Conservation (phyloP, 2,113 vertebrate genomes). For the Parus major region DNA sequence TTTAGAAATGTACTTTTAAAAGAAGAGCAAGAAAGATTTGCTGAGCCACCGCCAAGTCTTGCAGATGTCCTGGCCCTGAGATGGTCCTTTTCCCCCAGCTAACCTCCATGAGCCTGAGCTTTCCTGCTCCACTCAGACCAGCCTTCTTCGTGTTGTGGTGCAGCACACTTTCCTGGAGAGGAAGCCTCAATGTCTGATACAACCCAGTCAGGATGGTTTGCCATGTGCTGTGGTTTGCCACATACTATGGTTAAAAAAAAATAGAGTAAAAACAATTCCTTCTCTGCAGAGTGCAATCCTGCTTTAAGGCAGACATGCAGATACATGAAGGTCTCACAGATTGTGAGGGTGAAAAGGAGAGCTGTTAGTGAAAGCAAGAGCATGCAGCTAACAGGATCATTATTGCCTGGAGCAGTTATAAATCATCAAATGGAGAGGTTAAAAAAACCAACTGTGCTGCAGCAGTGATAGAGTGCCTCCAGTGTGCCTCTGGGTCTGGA, state of each 20-base stretch:
- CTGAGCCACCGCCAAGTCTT: background rate
- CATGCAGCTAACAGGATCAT: background rate
- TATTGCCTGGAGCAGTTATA: background rate
- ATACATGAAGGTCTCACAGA: background rate
- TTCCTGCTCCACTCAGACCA: background rate
- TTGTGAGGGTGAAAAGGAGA: background rate
- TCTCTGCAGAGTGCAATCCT: background rate
- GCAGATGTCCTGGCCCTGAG: background rate
- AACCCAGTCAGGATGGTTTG: background rate
- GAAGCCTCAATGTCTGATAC: background rate
- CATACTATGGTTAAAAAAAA: rapidly evolving
- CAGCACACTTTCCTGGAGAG: background rate
- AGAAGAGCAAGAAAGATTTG: background rate
- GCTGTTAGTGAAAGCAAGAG: background rate
- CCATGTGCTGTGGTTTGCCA: background rate
- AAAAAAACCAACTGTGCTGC: background rate
- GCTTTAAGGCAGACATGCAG: background rate
- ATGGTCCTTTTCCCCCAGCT: background rate
- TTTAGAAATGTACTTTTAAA: constrained; percentile 35
- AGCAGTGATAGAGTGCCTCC: background rate
- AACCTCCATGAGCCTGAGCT: background rate
- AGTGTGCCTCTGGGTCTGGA: background rate
- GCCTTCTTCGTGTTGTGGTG: background rate
- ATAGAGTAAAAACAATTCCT: background rate
- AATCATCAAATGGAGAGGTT: background rate